These are phyloP conservation scores for Escarpia spicata DNA, from an alignment of 2,888 invertebrate genomes.

Conservation along the genomic window DNA sequence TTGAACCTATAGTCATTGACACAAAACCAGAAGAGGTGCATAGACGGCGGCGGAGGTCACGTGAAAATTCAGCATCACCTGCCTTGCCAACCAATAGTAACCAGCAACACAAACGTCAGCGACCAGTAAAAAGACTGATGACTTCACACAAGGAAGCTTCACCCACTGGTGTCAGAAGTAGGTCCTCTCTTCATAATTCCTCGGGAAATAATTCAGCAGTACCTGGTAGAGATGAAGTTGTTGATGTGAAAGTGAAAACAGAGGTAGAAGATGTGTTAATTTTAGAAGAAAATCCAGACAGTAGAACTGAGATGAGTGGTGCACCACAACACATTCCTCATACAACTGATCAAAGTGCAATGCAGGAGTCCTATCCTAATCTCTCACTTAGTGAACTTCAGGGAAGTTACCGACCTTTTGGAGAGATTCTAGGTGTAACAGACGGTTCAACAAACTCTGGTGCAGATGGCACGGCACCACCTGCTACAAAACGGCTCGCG, in stretches of 20 bases:
- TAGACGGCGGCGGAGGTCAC: background rate
- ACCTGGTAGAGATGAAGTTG: background rate
- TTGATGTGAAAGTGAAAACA: background rate
- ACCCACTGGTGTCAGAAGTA: background rate
- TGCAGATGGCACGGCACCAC: conserved; percentile 16
- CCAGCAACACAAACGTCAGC: background rate
- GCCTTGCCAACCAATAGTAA: conserved; percentile 1
- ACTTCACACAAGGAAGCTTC: background rate
- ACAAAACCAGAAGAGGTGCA: background rate
- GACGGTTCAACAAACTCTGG: background rate
- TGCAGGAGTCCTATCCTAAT: conserved; percentile 13
- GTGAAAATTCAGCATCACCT: background rate
- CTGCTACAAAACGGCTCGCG: conserved; percentile 1
- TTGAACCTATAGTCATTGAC: background rate
- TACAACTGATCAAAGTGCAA: background rate
- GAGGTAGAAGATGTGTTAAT: background rate
- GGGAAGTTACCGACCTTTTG: background rate
- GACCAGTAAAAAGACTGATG: background rate
- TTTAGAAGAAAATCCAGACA: background rate
- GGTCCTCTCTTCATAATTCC: background rate
- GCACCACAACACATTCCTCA: background rate
- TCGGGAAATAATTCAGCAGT: background rate
- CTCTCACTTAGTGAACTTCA: background rate
- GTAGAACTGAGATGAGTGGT: background rate
- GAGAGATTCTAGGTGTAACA: conserved; percentile 6